Evolutionary conservation across 1,140 invertebrate genomes (phyloP), one percentile per base, ranked within the genome.

Genomic region (Daktulosphaira vitifoliae): DNA sequence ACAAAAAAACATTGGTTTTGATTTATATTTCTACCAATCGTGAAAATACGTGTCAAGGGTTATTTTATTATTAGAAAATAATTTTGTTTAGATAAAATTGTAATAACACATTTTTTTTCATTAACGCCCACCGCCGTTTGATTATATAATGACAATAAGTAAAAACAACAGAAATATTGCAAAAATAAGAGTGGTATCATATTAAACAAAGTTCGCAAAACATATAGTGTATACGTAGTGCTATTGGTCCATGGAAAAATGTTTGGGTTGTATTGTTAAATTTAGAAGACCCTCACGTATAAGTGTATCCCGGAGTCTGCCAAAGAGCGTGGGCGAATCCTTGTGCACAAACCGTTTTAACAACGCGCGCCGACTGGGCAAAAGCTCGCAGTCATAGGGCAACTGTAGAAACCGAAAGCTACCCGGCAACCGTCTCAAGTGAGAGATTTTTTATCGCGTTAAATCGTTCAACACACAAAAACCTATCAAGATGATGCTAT

Each of bases 401-500:
- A 62, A 22, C 8, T 39, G 56, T 48, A 13, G 42, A 18, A 48
- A 62, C 42, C 22, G 37, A 59, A 59, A 46, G 54, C 39, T 15
- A 46, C 16, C 29, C 29, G 29, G 29, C 29, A 33, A 33, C 11
- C 5, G 29, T 33, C 29, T 33, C 29, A 5, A n/a, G 5, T 11
- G 29, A 33, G 29, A 33, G 29, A 5, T 33, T 33, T 5, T 33
- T 33, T 5, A 11, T 11, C 29, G 29, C 11, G 29, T 11, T 11
- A 33, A 5, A 33, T 33, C 11, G 5, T 33, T 11, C 29, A 6
- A 5, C 29, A 33, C 29, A 11, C 29, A 33, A 68, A 25, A 37
- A 8, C 16, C 16, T 39, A 2, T 52, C 65, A 69, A 29, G 20
- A 70, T 69, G 69, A 70, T 68, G 52, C 48, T 68, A 39, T 48